Evolutionary conservation across 2,797 vertebrate species (phyloP), one percentile per base, ranked within the genome.

Genomic region (Simalia tracyae): DNA sequence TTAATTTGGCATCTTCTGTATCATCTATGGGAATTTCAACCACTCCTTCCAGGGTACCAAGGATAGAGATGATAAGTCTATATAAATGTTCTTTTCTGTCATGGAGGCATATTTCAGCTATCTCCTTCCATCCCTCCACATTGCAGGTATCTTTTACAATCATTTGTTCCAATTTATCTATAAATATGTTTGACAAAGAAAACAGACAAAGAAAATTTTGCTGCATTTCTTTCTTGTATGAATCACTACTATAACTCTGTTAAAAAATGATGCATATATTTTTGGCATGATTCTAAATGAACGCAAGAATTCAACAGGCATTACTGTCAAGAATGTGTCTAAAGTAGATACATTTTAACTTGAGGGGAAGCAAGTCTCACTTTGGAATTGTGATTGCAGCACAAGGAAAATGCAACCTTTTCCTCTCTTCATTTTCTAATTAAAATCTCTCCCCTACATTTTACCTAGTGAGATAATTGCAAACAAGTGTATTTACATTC

Each of bases 41-140:
- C 26, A 97, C 96, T 90, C 97, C 97, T 66, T 93, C 96, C 94
- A 97, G 97, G 31, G 96, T 95, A 92, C 95, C 95, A 91, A 98
- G 97, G 86, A 97, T 56, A 0, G 95, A 96, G 86, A 96, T 88
- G 36, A 98, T 94, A 54, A 97, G 93, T 87, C 86, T 92, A 90
- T 93, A 95, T 88, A 98, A 96, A 22, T 91, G 94, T 10, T 92
- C 93, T 81, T 95, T 96, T 26, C 96, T 94, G 87, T 96, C 97
- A 88, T 93, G 89, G 31, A 93, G 96, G 94, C 98, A 98, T 81
- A 93, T 28, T 92, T 93, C 88, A 12, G 96, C 96, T 72, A 98
- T 95, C 57, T 97, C 91, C 15, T 92, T 95, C 97, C 98, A 98
- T 0, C 64, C 93, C 90, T 98, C 97, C 86, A 97, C 90, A 4